phyloP scores from a whole-genome alignment of 2,888 invertebrate genomes.

The Ophioninae sp. region DNA sequence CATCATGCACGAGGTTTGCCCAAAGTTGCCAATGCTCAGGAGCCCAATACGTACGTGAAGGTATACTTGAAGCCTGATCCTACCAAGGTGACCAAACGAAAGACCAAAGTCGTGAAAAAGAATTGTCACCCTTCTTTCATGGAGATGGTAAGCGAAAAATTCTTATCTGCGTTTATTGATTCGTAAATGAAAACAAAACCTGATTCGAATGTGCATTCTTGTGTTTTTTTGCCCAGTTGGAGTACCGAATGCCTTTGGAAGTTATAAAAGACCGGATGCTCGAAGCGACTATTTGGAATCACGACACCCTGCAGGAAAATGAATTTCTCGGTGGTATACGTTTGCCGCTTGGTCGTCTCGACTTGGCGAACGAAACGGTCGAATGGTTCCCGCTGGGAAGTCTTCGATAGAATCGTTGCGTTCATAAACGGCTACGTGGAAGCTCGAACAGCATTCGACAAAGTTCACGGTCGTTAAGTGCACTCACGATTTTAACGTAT shows the following conservation, averaged over 20 bases:
- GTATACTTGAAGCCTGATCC: constrained; percentile 96
- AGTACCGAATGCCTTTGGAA: constrained; percentile 92
- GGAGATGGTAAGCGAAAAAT: constrained; percentile 89
- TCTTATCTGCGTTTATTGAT: neutral
- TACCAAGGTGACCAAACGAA: constrained; percentile 95
- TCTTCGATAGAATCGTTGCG: constrained; percentile 70
- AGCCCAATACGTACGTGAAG: constrained; percentile 95
- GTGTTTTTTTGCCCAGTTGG: constrained; percentile 84
- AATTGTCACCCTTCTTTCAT: constrained; percentile 98
- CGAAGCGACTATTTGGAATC: constrained; percentile 98
- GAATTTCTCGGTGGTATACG: constrained; percentile 96
- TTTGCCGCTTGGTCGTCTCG: constrained; percentile 88
- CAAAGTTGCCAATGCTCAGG: constrained; percentile 89
- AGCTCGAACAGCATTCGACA: constrained; percentile 40
- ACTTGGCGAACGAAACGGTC: constrained; percentile 89
- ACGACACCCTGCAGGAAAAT: constrained; percentile 96
- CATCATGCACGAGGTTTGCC: constrained; percentile 95
- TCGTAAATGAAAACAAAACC: neutral
- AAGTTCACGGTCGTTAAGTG: constrained; percentile 59
- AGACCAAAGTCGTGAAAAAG: constrained; percentile 95
- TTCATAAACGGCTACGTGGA: constrained; percentile 38
- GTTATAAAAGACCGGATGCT: constrained; percentile 88
- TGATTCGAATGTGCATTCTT: constrained; percentile 37
- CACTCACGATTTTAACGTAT: constrained; percentile 40
- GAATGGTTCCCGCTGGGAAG: constrained; percentile 92